Evolutionary conservation across 2,113 vertebrate genomes (phyloP).

Genomic region (Rhynchomys soricoides): DNA sequence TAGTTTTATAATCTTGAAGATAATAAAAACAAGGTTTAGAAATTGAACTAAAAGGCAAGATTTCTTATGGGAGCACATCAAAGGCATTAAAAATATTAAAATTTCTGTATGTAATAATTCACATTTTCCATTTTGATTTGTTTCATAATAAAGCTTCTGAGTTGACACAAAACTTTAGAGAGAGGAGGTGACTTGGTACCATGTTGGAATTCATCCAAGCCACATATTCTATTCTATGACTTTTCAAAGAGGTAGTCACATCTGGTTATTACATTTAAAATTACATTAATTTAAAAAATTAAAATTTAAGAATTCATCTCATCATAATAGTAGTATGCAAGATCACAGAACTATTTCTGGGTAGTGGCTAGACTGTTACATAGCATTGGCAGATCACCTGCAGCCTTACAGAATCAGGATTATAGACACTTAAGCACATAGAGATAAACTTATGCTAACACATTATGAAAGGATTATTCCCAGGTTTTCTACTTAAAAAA

Average conservation of each 20-base stretch:
- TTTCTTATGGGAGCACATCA: neutral
- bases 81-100: conserved; percentile 1
- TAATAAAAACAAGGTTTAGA: conserved; percentile 52
- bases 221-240: neutral
- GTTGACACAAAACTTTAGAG: neutral
- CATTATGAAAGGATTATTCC: neutral
- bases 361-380: neutral
- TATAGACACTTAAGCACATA: neutral
- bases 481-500: neutral
- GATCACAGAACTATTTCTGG: neutral
- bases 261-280: neutral
- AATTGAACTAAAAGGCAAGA: neutral
- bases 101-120: neutral
- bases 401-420: neutral
- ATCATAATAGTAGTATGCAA: neutral
- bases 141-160: neutral
- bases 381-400: neutral
- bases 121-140: neutral
- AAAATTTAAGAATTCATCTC: neutral
- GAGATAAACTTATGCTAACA: neutral
- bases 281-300: neutral
- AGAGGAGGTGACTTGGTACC: neutral
- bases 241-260: neutral
- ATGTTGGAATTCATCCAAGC: neutral
- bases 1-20: conserved; percentile 11